Percentiles rank a stretch among this genome's conserved stretches.
These are phyloP conservation scores for Cyphomyrmex costatus DNA, from an alignment of 1,140 invertebrate genomes.

Conservation along the genomic window DNA sequence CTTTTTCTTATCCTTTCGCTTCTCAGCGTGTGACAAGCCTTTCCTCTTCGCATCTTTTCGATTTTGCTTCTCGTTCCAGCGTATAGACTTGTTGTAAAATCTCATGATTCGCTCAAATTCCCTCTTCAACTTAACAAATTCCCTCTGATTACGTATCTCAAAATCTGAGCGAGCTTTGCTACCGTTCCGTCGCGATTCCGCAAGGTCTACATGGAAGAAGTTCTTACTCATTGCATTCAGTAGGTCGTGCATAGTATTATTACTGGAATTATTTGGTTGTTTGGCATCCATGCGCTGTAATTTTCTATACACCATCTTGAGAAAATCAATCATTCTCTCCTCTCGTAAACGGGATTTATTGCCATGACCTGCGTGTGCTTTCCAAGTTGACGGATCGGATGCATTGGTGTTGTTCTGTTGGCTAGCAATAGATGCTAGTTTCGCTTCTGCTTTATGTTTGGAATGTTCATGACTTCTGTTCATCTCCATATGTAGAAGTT, in stretches of 20 bases:
- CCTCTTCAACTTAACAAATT: conserved; percentile 84
- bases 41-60: conserved; percentile 80
- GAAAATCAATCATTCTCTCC: conserved; percentile 85
- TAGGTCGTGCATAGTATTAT: conserved; percentile 85
- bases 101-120: conserved; percentile 85
- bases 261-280: conserved; percentile 81
- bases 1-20: conserved; percentile 71
- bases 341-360: conserved; percentile 81
- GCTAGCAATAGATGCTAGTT: conserved; percentile 32
- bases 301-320: conserved; percentile 84
- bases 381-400: conserved; percentile 60
- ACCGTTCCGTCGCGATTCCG: conserved; percentile 79
- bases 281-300: conserved; percentile 83
- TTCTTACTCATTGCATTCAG: conserved; percentile 85
- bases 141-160: conserved; percentile 82
- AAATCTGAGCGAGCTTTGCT: conserved; percentile 78
- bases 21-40: conserved; percentile 65
- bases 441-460: conserved; percentile 59
- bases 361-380: conserved; percentile 76
- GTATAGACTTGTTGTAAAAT: conserved; percentile 85
- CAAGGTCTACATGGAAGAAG: conserved; percentile 85
- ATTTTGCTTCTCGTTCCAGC: conserved; percentile 84
- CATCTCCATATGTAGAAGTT: conserved; percentile 83
- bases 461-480: conserved; percentile 79
- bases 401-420: conserved; percentile 66